A percentile compares a stretch with the other conserved stretches of the same genome.
phyloP scores from a whole-genome alignment of 2,888 invertebrate genomes.

The Drosophila prostipennis region DNA sequence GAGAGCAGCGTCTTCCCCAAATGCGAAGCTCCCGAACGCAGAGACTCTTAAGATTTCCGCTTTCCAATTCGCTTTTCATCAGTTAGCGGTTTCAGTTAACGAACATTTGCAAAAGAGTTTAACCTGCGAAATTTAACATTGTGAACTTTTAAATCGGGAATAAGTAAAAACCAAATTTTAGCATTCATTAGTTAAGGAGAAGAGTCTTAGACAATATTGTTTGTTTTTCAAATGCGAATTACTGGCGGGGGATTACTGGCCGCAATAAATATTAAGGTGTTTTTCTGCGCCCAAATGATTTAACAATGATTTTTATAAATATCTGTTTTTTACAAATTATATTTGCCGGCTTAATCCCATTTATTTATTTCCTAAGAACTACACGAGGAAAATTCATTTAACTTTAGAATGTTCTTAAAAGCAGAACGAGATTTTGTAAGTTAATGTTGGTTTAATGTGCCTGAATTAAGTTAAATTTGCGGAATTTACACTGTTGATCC shows the following conservation, averaged over 20 bases:
- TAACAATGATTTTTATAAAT: too few relatives aligned
- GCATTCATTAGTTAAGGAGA: too few relatives aligned
- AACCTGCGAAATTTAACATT: background rate
- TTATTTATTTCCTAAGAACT: too few relatives aligned
- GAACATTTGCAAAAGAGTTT: background rate
- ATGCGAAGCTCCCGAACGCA: slow-evolving; percentile 46
- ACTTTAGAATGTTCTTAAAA: too few relatives aligned
- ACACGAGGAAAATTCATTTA: too few relatives aligned
- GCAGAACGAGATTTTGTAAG: too few relatives aligned
- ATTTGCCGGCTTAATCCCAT: too few relatives aligned
- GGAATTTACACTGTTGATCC: too few relatives aligned
- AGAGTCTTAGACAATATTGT: background rate
- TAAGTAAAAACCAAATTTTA: slow-evolving; percentile 24
- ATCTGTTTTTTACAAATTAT: background rate
- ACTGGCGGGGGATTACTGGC: background rate
- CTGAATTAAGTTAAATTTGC: too few relatives aligned
- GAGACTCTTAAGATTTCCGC: slow-evolving; percentile 5
- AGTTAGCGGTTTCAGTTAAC: slow-evolving; percentile 3
- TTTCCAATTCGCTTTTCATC: background rate
- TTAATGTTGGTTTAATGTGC: too few relatives aligned
- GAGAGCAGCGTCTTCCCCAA: slow-evolving; percentile 89
- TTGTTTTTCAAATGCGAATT: background rate
- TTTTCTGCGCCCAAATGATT: too few relatives aligned
- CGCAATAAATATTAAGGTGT: too few relatives aligned
- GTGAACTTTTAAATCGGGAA: slow-evolving; percentile 17